Evolutionary conservation across 2,797 vertebrate species (phyloP).

Genomic region (Microtus agrestis): DNA sequence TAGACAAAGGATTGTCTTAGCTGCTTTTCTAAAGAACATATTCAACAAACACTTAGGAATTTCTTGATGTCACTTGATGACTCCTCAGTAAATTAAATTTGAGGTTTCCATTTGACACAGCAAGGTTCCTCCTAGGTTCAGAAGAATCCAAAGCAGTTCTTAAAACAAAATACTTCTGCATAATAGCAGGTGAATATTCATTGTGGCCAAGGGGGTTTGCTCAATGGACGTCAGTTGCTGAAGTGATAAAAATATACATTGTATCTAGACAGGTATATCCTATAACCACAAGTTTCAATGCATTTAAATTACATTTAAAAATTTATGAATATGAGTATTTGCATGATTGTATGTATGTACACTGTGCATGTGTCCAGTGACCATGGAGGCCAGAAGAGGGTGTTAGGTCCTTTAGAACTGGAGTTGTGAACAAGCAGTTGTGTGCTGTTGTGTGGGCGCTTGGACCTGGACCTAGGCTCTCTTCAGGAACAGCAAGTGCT

Average conservation of each 20-base stretch:
- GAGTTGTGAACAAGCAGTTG: background rate
- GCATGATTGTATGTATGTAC: background rate
- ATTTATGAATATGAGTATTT: background rate
- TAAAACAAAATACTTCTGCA: background rate
- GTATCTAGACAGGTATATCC: conserved; percentile 15
- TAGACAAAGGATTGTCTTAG: background rate
- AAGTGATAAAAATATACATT: background rate
- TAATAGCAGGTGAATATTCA: background rate
- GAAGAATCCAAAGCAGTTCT: background rate
- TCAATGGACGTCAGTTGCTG: background rate
- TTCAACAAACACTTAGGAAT: background rate
- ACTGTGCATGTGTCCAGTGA: background rate
- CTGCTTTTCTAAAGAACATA: background rate
- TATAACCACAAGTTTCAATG: background rate
- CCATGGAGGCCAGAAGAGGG: background rate
- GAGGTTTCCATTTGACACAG: background rate
- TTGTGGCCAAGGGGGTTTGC: background rate
- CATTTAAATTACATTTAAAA: background rate
- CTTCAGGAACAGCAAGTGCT: background rate
- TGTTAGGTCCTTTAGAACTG: background rate
- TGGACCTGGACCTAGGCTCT: background rate
- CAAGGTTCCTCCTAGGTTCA: background rate
- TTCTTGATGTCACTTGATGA: background rate
- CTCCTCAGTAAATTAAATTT: background rate
- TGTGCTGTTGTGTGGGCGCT: background rate